Percentiles rank a stretch among this genome's conserved stretches.
These are phyloP conservation scores for Micrasema minimum DNA, from an alignment of 1,140 invertebrate species.

Conservation along the genomic window DNA sequence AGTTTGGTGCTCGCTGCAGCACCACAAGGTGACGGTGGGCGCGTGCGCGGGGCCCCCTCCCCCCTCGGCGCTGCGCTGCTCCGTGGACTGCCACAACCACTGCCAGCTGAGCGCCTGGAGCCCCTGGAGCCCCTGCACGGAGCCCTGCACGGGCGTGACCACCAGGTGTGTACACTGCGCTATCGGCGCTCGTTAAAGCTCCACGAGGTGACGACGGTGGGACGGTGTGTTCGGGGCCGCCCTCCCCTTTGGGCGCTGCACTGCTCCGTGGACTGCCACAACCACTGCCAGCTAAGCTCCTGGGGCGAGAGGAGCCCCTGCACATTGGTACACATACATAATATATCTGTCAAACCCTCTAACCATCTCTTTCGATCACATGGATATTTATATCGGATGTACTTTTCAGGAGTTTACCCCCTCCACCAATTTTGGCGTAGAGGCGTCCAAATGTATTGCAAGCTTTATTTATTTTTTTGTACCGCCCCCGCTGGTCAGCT, in stretches of 20 bases:
- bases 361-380: no score
- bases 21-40: conserved; percentile 48
- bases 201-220: conserved; percentile 12
- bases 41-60: conserved; percentile 44
- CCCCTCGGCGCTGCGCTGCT: conserved; percentile 37
- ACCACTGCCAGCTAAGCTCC: conserved; percentile 63
- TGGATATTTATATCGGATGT: no score
- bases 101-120: conserved; percentile 66
- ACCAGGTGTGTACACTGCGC: conserved; percentile 48
- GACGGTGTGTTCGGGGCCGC: conserved; percentile 38
- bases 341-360: no score
- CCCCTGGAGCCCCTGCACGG: conserved; percentile 68
- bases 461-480: no score
- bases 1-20: conserved; percentile 52
- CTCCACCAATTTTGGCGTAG: no score
- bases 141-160: conserved; percentile 59
- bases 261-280: conserved; percentile 59
- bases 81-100: conserved; percentile 61
- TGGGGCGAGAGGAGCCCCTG: conserved; percentile 70
- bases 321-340: no score
- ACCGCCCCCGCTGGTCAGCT: no score
- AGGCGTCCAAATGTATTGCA: no score
- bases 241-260: conserved; percentile 36
- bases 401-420: no score
- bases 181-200: no score